Conservation (phyloP, 2,888 invertebrate species). For the Lypha dubia region DNA sequence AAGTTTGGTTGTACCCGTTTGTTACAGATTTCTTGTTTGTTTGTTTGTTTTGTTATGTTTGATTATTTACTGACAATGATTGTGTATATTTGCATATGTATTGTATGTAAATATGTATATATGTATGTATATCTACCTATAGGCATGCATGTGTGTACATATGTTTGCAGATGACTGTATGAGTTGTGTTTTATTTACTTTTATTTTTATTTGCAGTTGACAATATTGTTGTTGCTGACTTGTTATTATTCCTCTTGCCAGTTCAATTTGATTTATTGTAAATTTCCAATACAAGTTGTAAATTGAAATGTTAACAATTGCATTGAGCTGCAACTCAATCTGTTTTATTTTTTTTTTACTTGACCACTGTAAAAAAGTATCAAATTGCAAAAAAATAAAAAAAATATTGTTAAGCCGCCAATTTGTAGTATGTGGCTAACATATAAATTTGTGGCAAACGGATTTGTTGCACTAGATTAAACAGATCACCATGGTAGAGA, state of each 20-base stretch:
- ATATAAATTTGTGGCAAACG: constrained; percentile 69
- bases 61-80: constrained; percentile 50
- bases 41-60: constrained; percentile 22
- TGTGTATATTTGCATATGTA: constrained; percentile 41
- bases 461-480: constrained; percentile 73
- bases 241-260: constrained; percentile 44
- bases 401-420: constrained; percentile 63
- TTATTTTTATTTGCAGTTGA: constrained; percentile 45
- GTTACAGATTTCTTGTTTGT: constrained; percentile 29
- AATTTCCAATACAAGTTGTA: constrained; percentile 70
- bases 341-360: constrained; percentile 60
- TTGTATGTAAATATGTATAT: constrained; percentile 4
- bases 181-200: constrained; percentile 48
- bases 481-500: constrained; percentile 59
- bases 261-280: constrained; percentile 68
- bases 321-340: constrained; percentile 61
- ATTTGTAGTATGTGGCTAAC: constrained; percentile 71
- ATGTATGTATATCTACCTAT: no score
- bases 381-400: constrained; percentile 9
- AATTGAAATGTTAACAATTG: constrained; percentile 72
- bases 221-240: constrained; percentile 19
- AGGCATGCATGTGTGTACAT: not conserved
- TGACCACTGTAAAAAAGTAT: constrained; percentile 43
- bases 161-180: constrained; percentile 7
- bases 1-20: constrained; percentile 62